Percentiles rank a stretch among this genome's conserved stretches.
phyloP scores from a whole-genome alignment of 2,888 invertebrate genomes.

The Leucophenga montana region DNA sequence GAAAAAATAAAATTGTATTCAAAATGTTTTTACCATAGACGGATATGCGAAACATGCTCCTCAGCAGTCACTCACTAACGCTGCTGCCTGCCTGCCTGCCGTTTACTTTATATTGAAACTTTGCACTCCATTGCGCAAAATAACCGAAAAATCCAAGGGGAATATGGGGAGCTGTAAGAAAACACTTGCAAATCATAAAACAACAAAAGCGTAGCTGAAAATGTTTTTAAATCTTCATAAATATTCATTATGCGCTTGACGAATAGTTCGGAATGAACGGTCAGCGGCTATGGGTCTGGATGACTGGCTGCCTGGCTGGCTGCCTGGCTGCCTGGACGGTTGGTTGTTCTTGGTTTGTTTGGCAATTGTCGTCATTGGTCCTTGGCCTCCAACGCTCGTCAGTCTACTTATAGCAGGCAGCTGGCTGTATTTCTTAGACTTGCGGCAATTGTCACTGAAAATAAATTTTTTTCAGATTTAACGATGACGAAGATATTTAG shows the following conservation, averaged over 20 bases:
- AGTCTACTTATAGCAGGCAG: no score
- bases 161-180: constrained; percentile 13
- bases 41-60: background rate
- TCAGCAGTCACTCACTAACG: background rate
- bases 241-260: constrained; percentile 68
- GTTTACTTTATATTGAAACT: constrained; percentile 40
- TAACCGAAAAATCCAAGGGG: constrained; percentile 3
- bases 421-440: background rate
- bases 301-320: background rate
- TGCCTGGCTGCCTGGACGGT: background rate
- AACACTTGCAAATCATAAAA: constrained; percentile 71
- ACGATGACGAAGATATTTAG: no score
- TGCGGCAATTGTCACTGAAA: background rate
- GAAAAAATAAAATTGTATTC: constrained; percentile 22
- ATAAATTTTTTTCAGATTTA: background rate
- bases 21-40: constrained; percentile 22
- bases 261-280: constrained; percentile 53
- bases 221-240: constrained; percentile 69
- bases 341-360: background rate
- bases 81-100: constrained; percentile 27
- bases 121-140: constrained; percentile 59
- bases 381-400: no score
- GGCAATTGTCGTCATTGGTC: no score
- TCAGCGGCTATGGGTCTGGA: background rate
- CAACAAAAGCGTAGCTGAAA: constrained; percentile 54